phyloP scores from a whole-genome alignment of 2,888 invertebrate species.

The Harpalus rufipes region DNA sequence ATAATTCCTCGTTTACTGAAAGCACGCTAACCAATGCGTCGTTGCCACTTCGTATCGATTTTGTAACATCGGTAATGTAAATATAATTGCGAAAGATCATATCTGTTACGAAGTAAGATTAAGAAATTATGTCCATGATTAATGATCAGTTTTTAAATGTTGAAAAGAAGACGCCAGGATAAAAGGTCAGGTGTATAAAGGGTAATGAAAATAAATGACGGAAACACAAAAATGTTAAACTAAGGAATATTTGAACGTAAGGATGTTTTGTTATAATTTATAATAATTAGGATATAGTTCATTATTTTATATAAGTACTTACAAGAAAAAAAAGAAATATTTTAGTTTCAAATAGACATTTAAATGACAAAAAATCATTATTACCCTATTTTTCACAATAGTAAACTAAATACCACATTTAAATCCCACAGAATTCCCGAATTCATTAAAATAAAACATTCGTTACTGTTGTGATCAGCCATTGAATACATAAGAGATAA shows the following conservation, averaged over 20 bases:
- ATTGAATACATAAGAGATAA: too few relatives aligned
- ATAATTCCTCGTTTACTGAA: neutral
- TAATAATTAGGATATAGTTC: neutral
- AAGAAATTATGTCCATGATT: slow-evolving; percentile 26
- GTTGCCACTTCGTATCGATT: slow-evolving; percentile 1
- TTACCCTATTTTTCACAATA: too few relatives aligned
- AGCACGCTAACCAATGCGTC: neutral
- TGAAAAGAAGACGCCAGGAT: slow-evolving; percentile 24
- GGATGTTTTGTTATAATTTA: slow-evolving; percentile 21
- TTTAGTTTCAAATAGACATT: neutral
- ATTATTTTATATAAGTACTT: neutral
- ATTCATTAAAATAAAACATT: too few relatives aligned
- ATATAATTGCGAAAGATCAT: slow-evolving; percentile 15
- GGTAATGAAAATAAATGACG: slow-evolving; percentile 39
- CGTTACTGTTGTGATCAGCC: too few relatives aligned
- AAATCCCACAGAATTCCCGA: too few relatives aligned
- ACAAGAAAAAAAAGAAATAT: neutral
- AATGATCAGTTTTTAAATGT: slow-evolving; percentile 28
- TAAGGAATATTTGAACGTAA: slow-evolving; percentile 7
- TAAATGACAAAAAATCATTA: too few relatives aligned
- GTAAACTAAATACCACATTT: too few relatives aligned
- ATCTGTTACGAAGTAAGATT: slow-evolving; percentile 18
- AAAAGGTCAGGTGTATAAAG: slow-evolving; percentile 39
- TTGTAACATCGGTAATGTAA: slow-evolving; percentile 4
- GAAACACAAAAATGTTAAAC: slow-evolving; percentile 32